Evolutionary conservation across 2,113 vertebrate species (phyloP).

Genomic region (Corynorhinus townsendii): DNA sequence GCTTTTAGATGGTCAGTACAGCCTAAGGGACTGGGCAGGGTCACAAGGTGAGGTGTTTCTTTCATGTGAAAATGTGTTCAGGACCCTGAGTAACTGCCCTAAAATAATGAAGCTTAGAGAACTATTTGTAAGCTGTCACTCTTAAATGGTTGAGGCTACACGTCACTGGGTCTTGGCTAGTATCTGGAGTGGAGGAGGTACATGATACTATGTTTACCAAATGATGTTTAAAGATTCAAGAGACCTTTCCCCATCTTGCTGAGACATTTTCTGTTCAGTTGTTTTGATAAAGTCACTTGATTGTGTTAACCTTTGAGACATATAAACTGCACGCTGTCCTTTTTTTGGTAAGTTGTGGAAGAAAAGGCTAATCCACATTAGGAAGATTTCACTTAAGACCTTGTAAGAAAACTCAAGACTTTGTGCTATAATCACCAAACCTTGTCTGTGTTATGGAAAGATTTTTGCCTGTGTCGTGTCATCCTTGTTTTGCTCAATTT

Average conservation of each 20-base stretch:
- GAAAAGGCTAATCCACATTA: not conserved
- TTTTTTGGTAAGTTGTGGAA: not conserved
- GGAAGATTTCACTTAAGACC: not conserved
- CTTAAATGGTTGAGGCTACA: not conserved
- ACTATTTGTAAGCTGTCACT: not conserved
- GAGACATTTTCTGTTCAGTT: not conserved
- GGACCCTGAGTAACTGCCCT: not conserved
- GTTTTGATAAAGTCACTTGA: not conserved
- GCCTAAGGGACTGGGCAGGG: not conserved
- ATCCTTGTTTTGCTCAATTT: conserved; percentile 47
- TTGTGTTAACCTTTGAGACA: not conserved
- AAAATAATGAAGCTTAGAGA: not conserved
- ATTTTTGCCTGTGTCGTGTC: conserved; percentile 19
- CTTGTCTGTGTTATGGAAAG: conserved; percentile 51
- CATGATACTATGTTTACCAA: not conserved
- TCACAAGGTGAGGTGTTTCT: not conserved
- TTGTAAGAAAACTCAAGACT: not conserved
- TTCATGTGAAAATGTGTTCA: not conserved
- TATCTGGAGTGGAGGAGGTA: not conserved
- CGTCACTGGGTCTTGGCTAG: not conserved
- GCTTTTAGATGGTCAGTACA: not conserved
- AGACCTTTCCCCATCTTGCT: not conserved
- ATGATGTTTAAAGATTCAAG: not conserved
- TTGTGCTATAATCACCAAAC: not conserved
- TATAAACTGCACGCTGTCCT: not conserved